Conservation (phyloP, 1,140 invertebrate genomes). For the Proctacanthus coquilletti region DNA sequence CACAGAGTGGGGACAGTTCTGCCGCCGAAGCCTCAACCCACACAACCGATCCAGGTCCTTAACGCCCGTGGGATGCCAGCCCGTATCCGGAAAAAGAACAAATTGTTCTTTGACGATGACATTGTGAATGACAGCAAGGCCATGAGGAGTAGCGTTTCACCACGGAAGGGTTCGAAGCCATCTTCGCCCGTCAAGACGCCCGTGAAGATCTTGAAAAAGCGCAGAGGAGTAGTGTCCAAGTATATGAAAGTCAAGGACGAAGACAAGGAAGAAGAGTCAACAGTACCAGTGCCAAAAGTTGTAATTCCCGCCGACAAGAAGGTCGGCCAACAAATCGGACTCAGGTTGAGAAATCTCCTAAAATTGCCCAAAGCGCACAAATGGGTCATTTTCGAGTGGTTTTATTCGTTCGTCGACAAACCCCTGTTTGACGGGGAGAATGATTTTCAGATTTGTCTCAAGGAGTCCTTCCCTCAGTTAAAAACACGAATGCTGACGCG, state of each 20-base stretch:
- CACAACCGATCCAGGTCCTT: conserved; percentile 53
- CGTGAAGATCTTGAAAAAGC: conserved; percentile 34
- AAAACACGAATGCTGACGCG: conserved; percentile 72
- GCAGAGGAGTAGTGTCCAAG: conserved; percentile 20
- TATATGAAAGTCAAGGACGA: conserved; percentile 24
- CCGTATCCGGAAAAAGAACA: conserved; percentile 78
- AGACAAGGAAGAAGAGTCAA: conserved; percentile 24
- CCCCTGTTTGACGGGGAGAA: conserved; percentile 91
- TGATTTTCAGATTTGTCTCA: conserved; percentile 89
- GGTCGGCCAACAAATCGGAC: conserved; percentile 76
- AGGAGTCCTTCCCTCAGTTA: conserved; percentile 87
- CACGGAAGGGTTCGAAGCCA: conserved; percentile 37
- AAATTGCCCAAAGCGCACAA: conserved; percentile 97
- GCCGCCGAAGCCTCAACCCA: conserved; percentile 49
- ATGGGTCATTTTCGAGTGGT: conserved; percentile 99
- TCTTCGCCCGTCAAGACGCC: conserved; percentile 32
- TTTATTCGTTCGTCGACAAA: conserved; percentile 96
- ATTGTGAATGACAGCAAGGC: conserved; percentile 65
- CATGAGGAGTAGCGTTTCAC: conserved; percentile 38
- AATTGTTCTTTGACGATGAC: conserved; percentile 81
- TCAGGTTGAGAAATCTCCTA: conserved; percentile 83
- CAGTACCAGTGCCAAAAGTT: conserved; percentile 10
- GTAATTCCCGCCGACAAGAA: conserved; percentile 18
- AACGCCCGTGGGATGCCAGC: conserved; percentile 79
- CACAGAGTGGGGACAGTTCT: conserved; percentile 59